Base-by-base conservation (phyloP, 2,888 invertebrate species). In the Leucania comma region DNA sequence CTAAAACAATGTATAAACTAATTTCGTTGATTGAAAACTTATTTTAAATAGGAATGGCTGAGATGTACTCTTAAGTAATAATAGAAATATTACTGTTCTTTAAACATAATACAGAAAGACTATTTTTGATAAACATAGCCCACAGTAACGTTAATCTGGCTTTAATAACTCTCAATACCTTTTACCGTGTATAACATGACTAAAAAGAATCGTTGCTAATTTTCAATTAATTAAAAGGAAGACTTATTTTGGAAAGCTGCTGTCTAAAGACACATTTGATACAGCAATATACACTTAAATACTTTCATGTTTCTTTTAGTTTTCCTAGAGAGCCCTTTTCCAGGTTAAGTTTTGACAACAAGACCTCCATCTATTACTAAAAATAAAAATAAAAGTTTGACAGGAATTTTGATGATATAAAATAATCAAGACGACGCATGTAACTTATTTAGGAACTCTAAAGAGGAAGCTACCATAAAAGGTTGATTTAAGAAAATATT, bases 21-120 rank as follows among this genome's bases (percentile, higher is more conserved):
- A 73, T 69, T 26, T 84, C 86, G 83, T 86, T 86, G 84, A 79
- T 86, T 67, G n/a, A 46, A 61, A 68, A 78, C 75, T 84, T 73
- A 74, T 32, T 68, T 69, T 62, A 68, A 56, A 59, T 68, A 81
- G 76, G 71, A 81, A 79, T 76, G 72, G 86, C 83, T 78, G 84
- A 73, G 66, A 80, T 54, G 80, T 38, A 65, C 50, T 59, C 17
- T 53, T 38, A 59, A 32, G 24, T 54, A 20, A 8, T 26, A 3
- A 35, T 46, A 38, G 9, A 54, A 63, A 53, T 10, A 26, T 42
- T 22, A 60, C 1, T 12, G n/a, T 20, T 9, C 17, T 22, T 58
- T 24, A 9, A 38, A 14, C n/a, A 29, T 32, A 57, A 38, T 50
- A 12, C 1, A 42, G 22, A 20, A 22, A 57, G 35, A 8, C 8